Evolutionary conservation across 2,888 invertebrate species (phyloP), one percentile per base, ranked within the genome.

Genomic region (Xanthorhoe spadicearia): DNA sequence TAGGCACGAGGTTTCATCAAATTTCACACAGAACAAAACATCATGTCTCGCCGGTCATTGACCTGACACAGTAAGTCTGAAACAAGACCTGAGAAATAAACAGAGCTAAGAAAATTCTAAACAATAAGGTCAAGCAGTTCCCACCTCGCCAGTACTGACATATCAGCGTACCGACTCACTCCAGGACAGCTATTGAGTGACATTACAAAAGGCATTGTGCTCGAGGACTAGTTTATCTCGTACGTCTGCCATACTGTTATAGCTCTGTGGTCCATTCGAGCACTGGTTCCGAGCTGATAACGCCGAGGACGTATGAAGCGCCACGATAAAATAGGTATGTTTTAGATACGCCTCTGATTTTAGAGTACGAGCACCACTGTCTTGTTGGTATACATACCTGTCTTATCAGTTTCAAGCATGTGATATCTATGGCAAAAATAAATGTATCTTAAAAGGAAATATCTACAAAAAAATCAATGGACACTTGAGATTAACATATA

Each of bases 191-290:
- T 79, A 84, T 86, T 88, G 83, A 88, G 82, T 79, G 83, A 79
- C 85, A 81, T 85, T 81, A 90, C 90, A 90, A 91, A 88, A 89
- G 90, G 84, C 81, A 90, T 90, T 92, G 92, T 88, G 78, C 77
- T 72, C 75, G 73, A 68, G 79, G 83, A 84, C 87, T 83, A 86
- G 88, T 90, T 89, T 89, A 90, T 89, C 89, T 88, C 83, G 78
- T 82, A 75, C 79, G 69, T 67, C 79, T 77, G 81, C 35, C 43
- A 52, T 59, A 64, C 66, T 66, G 61, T 43, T 65, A 55, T 46
- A 51, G 38, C 53, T 61, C 57, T 63, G 65, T 65, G 49, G 63
- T 56, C 64, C 64, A 61, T 85, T 85, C 80, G 81, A 81, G 77
- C 80, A 81, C 80, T 81, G 91, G 38, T 92, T 90, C 86, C 83